Conservation (phyloP, 2,888 invertebrate species). For the Monopis laevigella region DNA sequence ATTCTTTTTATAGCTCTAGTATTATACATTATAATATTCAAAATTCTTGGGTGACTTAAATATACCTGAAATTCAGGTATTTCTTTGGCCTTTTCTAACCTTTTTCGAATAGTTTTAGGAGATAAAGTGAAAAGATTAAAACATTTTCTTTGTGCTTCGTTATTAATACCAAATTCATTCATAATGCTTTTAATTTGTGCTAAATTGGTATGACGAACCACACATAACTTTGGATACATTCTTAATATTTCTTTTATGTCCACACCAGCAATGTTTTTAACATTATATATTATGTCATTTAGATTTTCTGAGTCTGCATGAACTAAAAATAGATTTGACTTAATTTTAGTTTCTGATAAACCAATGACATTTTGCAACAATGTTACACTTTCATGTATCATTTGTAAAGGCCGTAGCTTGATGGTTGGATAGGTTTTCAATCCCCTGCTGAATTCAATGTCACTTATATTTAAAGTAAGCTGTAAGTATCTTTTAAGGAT, state of each 20-base stretch:
- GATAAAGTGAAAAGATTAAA: constrained; percentile 50
- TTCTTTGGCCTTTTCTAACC: constrained; percentile 38
- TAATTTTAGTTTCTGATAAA: constrained; percentile 47
- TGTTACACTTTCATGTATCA: constrained; percentile 43
- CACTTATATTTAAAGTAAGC: constrained; percentile 41
- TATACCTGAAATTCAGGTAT: constrained; percentile 51
- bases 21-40: constrained; percentile 52
- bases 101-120: constrained; percentile 40
- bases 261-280: constrained; percentile 44
- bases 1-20: constrained; percentile 44
- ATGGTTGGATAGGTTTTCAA: constrained; percentile 51
- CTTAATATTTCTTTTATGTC: constrained; percentile 54
- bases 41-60: constrained; percentile 46
- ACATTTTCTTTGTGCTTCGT: constrained; percentile 53
- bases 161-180: constrained; percentile 38
- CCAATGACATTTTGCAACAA: constrained; percentile 41
- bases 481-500: constrained; percentile 55
- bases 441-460: constrained; percentile 44
- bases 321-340: constrained; percentile 47
- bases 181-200: constrained; percentile 40
- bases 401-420: constrained; percentile 48
- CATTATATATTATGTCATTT: constrained; percentile 37
- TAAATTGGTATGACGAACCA: constrained; percentile 35
- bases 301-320: constrained; percentile 54
- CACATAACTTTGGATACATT: constrained; percentile 46